phyloP scores from a whole-genome alignment of 2,888 invertebrate genomes.

The Orthosia incerta region DNA sequence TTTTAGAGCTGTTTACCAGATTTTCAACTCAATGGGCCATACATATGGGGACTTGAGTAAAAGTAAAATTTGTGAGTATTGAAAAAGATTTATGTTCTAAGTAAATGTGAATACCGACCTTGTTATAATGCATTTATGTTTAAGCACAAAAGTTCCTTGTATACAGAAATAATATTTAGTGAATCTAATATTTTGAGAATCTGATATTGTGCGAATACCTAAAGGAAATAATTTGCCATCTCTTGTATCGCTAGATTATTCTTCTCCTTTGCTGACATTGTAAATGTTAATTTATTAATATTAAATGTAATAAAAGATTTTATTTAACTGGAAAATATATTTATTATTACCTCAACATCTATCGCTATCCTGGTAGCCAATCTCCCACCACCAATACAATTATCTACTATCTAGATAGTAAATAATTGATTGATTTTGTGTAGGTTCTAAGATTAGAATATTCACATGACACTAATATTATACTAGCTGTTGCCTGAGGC shows the following conservation, averaged over 20 bases:
- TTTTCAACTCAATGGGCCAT: no score
- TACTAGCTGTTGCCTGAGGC: no score
- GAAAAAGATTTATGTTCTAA: not conserved
- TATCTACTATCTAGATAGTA: not conserved
- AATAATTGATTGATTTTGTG: no score
- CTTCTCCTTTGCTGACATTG: constrained; percentile 50
- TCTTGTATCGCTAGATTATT: constrained; percentile 40
- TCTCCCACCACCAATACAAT: constrained; percentile 13
- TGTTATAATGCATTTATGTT: constrained; percentile 1
- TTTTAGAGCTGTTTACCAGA: no score
- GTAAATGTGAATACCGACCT: not conserved
- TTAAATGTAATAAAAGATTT: constrained; percentile 66
- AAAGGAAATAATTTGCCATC: constrained; percentile 45
- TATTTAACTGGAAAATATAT: constrained; percentile 44
- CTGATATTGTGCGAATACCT: no score
- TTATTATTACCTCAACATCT: not conserved
- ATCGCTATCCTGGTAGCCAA: not conserved
- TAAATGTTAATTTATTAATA: constrained; percentile 62
- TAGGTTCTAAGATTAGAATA: no score
- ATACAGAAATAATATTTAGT: constrained; percentile 26
- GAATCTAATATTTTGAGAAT: no score
- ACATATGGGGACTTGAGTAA: not conserved
- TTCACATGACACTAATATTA: no score
- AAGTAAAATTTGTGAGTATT: not conserved
- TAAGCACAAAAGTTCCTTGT: constrained; percentile 37